These are phyloP conservation scores for Lynx canadensis DNA, from an alignment of 2,113 vertebrate species.

Conservation along the genomic window DNA sequence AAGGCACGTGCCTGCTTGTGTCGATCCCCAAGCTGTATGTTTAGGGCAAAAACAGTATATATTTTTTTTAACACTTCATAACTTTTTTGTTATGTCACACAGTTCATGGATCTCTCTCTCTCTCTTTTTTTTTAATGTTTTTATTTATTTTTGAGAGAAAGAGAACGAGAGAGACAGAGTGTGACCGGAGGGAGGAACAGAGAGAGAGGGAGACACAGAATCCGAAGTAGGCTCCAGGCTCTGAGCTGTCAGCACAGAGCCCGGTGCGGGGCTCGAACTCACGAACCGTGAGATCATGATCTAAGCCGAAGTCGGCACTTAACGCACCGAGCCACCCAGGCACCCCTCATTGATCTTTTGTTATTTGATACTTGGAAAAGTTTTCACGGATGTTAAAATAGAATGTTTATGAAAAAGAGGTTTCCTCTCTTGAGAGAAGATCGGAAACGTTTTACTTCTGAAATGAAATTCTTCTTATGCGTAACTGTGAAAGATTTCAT, in stretches of 20 bases:
- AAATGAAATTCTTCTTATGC: no score
- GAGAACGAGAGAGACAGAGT: no score
- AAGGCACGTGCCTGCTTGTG: neutral
- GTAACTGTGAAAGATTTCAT: neutral
- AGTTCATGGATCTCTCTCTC: neutral
- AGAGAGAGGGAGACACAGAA: no score
- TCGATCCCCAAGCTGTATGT: accelerated
- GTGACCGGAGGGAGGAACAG: no score
- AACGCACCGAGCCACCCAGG: no score
- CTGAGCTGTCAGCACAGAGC: no score
- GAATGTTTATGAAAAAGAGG: neutral
- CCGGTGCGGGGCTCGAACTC: no score
- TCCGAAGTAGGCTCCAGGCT: no score
- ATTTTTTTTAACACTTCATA: neutral
- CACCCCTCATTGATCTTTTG: neutral
- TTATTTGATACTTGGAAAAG: neutral
- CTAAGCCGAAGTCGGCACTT: no score
- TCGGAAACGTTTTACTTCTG: neutral
- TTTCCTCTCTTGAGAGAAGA: neutral
- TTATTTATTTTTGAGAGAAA: no score
- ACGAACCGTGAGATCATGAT: no score
- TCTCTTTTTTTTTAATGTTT: no score
- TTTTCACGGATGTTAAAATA: neutral
- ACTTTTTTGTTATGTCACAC: neutral
- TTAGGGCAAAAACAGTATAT: neutral